Evolutionary conservation across 2,888 invertebrate genomes (phyloP).

Genomic region (Drosophila pseudotalamancana): DNA sequence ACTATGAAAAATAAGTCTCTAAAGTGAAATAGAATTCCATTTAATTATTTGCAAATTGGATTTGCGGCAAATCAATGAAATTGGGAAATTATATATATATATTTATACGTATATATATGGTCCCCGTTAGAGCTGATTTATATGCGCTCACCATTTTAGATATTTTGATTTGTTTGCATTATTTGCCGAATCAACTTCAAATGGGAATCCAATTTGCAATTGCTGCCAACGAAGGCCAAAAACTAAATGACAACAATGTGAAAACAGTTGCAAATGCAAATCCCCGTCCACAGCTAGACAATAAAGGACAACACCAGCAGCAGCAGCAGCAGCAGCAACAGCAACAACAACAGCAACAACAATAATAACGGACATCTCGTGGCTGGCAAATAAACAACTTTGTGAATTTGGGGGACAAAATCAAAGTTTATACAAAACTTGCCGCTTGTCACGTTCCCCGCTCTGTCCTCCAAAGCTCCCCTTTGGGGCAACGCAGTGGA

Average conservation of each 20-base stretch:
- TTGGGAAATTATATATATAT: neutral
- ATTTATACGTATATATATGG: neutral
- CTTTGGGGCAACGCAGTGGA: neutral
- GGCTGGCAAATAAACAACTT: conserved; percentile 36
- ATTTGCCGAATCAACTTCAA: conserved; percentile 15
- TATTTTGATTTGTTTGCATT: conserved; percentile 20
- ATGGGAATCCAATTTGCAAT: conserved; percentile 36
- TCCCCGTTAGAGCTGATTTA: neutral
- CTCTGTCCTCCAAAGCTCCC: neutral
- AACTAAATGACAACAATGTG: conserved; percentile 27
- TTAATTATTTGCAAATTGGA: neutral
- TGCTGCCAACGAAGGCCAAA: conserved; percentile 25
- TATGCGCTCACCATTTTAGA: neutral
- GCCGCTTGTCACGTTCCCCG: conserved; percentile 1
- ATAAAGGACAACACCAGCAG: neutral
- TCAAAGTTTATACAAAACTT: conserved; percentile 42
- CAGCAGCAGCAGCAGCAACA: neutral
- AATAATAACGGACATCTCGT: conserved; percentile 7
- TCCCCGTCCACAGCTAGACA: conserved; percentile 2
- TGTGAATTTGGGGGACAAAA: conserved; percentile 24
- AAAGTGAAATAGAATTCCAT: neutral
- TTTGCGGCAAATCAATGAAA: neutral
- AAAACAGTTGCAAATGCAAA: conserved; percentile 30
- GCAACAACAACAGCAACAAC: conserved; percentile 1
- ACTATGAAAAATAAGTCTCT: too few species aligned